Evolutionary conservation across 1,140 invertebrate genomes (phyloP).

Genomic region (Ruditapes philippinarum): DNA sequence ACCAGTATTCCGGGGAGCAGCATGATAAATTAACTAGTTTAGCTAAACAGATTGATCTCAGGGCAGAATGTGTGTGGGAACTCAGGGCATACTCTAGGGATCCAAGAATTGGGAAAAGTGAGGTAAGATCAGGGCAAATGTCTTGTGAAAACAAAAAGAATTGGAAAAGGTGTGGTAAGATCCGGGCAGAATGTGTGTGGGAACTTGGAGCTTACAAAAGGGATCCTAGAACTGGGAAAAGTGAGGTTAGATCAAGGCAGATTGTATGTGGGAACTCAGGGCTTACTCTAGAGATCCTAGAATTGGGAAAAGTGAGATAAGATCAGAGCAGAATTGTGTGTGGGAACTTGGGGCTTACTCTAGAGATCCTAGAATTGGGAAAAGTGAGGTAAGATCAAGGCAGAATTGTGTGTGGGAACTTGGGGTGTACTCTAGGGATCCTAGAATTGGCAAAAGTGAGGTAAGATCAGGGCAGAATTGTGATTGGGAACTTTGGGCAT

Average conservation of each 20-base stretch:
- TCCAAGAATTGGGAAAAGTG: conserved; percentile 91
- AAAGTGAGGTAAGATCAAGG: conserved; percentile 92
- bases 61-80: conserved; percentile 92
- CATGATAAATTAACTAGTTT: conserved; percentile 92
- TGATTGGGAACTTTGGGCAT: conserved; percentile 90
- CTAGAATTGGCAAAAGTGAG: conserved; percentile 91
- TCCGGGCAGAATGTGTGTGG: conserved; percentile 91
- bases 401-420: conserved; percentile 94
- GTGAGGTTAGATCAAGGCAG: too few species aligned
- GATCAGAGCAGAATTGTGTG: too few species aligned
- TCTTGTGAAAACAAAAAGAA: too few species aligned
- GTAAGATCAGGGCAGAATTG: conserved; percentile 90
- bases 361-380: conserved; percentile 91
- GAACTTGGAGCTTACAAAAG: conserved; percentile 88
- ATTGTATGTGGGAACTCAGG: conserved; percentile 35
- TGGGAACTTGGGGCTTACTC: conserved; percentile 96
- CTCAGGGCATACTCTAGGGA: conserved; percentile 95
- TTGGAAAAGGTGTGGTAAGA: too few species aligned
- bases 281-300: conserved; percentile 89
- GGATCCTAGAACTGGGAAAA: conserved; percentile 91
- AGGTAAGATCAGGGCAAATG: conserved; percentile 88
- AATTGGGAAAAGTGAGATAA: conserved; percentile 88
- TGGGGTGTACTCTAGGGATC: conserved; percentile 94
- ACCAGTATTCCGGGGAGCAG: conserved; percentile 92
- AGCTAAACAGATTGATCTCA: conserved; percentile 90